Percentiles rank a stretch among this genome's conserved stretches.
Evolutionary conservation across 2,888 invertebrate genomes (phyloP).

Genomic region (Drosophila lutescens): DNA sequence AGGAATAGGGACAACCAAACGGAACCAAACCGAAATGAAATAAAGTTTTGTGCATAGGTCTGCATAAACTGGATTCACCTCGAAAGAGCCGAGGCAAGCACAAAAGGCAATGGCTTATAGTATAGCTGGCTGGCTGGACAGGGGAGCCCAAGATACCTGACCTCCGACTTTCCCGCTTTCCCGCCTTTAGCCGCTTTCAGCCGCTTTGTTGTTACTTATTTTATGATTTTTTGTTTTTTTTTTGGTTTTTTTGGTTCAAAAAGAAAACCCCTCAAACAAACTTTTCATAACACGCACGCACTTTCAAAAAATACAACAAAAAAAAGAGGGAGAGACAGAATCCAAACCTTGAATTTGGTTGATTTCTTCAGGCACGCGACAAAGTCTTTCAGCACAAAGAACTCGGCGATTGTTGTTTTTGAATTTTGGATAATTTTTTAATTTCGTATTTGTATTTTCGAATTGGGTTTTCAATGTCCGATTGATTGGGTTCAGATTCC

Average conservation of each 20-base stretch:
- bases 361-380: constrained; percentile 8
- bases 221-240: background rate
- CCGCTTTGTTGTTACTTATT: constrained; percentile 1
- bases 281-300: constrained; percentile 39
- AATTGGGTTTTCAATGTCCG: background rate
- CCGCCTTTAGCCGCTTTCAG: background rate
- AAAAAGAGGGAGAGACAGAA: constrained; percentile 20
- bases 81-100: constrained; percentile 23
- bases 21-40: constrained; percentile 5
- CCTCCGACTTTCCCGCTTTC: constrained; percentile 10
- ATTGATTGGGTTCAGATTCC: background rate
- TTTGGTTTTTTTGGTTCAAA: background rate
- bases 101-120: constrained; percentile 30
- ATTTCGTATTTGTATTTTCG: constrained; percentile 3
- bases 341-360: constrained; percentile 32
- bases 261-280: constrained; percentile 23
- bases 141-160: constrained; percentile 12
- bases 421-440: constrained; percentile 19
- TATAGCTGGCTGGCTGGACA: constrained; percentile 23
- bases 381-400: constrained; percentile 5
- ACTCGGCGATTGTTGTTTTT: background rate
- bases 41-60: constrained; percentile 45
- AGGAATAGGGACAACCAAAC: constrained; percentile 12
- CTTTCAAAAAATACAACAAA: constrained; percentile 31
- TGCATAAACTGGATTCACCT: constrained; percentile 23